Percentiles rank a stretch among this genome's conserved stretches.
Evolutionary conservation across 2,888 invertebrate species (phyloP).

Genomic region (Girardia tigrina): DNA sequence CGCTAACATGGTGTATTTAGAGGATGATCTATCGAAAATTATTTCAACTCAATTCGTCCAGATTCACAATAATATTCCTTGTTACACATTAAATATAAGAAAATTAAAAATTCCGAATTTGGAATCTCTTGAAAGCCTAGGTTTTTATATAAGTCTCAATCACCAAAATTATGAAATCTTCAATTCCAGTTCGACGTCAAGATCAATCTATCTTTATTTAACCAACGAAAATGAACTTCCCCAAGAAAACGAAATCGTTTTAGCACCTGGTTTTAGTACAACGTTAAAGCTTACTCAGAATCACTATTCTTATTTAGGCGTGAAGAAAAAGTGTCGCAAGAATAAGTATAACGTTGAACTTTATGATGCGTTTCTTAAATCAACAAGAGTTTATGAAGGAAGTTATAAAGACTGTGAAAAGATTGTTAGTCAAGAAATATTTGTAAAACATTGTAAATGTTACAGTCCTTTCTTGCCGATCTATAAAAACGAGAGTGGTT

Average conservation of each 20-base stretch:
- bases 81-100: too few species aligned
- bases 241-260: not conserved
- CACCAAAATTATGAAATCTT: too few species aligned
- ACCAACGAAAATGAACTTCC: too few species aligned
- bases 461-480: slow-evolving; percentile 24
- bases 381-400: not conserved
- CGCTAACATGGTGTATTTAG: too few species aligned
- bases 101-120: too few species aligned
- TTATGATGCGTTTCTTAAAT: not conserved
- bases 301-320: not conserved
- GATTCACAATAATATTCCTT: too few species aligned
- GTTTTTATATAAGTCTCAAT: too few species aligned
- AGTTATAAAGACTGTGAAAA: not conserved
- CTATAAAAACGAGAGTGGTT: not conserved
- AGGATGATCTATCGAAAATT: too few species aligned
- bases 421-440: slow-evolving; percentile 10
- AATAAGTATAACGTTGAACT: not conserved
- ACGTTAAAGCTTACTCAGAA: not conserved
- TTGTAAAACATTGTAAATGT: not conserved
- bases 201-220: too few species aligned
- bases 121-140: too few species aligned
- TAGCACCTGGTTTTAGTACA: not conserved
- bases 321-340: not conserved
- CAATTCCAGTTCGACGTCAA: too few species aligned
- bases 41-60: too few species aligned